Conservation (phyloP, 2,797 vertebrate genomes). For the Micromesistius poutassou region DNA sequence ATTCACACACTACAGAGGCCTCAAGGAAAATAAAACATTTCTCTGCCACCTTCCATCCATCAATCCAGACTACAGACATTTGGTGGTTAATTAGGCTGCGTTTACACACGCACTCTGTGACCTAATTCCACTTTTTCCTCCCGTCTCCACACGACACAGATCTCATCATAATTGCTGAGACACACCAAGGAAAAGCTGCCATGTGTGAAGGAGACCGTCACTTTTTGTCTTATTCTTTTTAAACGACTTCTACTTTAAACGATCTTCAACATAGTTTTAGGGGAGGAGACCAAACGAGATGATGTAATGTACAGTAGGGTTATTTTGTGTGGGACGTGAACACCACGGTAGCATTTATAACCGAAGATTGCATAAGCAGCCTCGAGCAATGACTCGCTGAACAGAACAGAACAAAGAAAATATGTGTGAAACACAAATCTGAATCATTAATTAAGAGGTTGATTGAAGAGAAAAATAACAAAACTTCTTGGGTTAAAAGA, state of each 20-base stretch:
- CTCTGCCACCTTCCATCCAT: neutral
- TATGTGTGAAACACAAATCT: neutral
- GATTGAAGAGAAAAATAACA: neutral
- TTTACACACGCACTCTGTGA: neutral
- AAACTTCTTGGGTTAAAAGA: neutral
- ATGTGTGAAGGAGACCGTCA: neutral
- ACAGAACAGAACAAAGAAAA: neutral
- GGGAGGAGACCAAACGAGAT: neutral
- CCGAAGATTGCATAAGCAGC: neutral
- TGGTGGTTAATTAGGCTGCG: neutral
- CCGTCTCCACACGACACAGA: neutral
- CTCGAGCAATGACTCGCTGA: neutral
- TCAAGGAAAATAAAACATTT: neutral
- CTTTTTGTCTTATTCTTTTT: neutral
- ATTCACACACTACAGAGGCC: neutral
- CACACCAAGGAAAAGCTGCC: slow-evolving; percentile 12
- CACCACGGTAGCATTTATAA: neutral
- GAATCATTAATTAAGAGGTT: neutral
- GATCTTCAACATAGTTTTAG: neutral
- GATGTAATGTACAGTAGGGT: neutral
- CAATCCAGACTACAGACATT: neutral
- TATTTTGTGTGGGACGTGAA: neutral
- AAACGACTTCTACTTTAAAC: neutral
- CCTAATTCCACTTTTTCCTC: neutral
- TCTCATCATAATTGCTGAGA: slow-evolving; percentile 10